A percentile compares a stretch with the other conserved stretches of the same genome.
Conservation (phyloP, 2,113 vertebrate genomes). For the Lates calcarifer region DNA sequence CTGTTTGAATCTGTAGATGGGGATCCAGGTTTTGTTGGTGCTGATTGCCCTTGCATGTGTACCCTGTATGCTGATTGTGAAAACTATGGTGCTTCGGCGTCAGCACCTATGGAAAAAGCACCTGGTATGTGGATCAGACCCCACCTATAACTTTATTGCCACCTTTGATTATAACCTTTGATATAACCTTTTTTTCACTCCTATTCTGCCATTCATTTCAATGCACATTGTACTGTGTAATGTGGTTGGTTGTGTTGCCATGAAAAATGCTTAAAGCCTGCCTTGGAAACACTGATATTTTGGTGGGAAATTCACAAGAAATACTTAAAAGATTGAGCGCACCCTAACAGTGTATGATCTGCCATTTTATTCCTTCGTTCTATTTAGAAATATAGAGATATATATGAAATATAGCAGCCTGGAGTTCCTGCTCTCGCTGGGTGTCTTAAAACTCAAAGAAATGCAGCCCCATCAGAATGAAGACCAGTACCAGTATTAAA, state of each 20-base stretch:
- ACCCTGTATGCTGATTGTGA: constrained; percentile 96
- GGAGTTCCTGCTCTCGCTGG: constrained; percentile 17
- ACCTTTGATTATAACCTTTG: constrained; percentile 56
- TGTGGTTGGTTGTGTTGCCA: constrained; percentile 69
- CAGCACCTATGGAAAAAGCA: constrained; percentile 94
- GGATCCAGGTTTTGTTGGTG: constrained; percentile 94
- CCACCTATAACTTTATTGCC: constrained; percentile 35
- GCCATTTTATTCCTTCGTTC: background rate
- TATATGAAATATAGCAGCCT: background rate
- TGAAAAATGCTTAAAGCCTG: constrained; percentile 76
- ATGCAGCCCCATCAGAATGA: background rate
- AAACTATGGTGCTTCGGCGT: constrained; percentile 93
- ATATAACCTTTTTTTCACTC: constrained; percentile 63
- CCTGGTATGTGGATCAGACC: constrained; percentile 88
- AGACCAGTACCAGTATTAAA: background rate
- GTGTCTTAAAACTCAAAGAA: constrained; percentile 24
- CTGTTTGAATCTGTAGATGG: constrained; percentile 85
- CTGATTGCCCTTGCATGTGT: constrained; percentile 95
- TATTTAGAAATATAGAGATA: background rate
- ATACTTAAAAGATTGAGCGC: constrained; percentile 6
- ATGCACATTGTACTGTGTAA: constrained; percentile 60
- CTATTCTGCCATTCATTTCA: constrained; percentile 72
- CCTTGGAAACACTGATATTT: constrained; percentile 64
- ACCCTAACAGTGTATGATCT: constrained; percentile 37
- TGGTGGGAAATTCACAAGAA: background rate